Percentiles rank a stretch among this genome's conserved stretches.
These are phyloP conservation scores for Melanotaenia nigrans DNA, from an alignment of 2,797 vertebrate genomes.

Conservation along the genomic window DNA sequence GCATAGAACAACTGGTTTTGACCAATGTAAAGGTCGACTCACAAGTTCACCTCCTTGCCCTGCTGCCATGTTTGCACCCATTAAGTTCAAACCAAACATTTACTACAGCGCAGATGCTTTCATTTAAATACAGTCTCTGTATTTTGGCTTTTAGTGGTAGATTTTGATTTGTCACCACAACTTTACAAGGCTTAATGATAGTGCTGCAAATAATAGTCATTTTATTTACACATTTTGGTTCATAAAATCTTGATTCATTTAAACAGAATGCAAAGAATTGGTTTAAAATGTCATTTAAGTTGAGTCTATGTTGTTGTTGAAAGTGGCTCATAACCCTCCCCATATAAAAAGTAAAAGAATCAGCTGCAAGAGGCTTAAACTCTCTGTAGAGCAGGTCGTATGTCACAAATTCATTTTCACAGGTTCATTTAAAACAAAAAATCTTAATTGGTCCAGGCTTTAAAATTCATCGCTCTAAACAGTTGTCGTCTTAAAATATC, in stretches of 20 bases:
- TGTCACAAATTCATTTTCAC: neutral
- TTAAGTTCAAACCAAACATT: neutral
- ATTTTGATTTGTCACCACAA: neutral
- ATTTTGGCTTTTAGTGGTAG: neutral
- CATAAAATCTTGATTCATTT: neutral
- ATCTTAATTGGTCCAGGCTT: slow-evolving; percentile 3
- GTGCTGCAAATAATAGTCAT: neutral
- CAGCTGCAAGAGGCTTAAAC: neutral
- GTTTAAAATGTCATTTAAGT: neutral
- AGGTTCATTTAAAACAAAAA: neutral
- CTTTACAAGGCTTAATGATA: neutral
- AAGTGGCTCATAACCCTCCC: too few species aligned
- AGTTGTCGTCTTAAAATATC: slow-evolving; percentile 28
- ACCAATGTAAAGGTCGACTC: too few species aligned
- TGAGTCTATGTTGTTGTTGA: neutral
- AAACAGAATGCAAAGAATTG: neutral
- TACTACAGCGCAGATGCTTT: neutral
- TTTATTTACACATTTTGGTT: neutral
- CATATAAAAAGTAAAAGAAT: neutral
- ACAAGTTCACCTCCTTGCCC: neutral
- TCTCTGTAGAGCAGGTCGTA: slow-evolving; percentile 2
- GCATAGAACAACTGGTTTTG: too few species aligned
- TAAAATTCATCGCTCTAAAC: neutral
- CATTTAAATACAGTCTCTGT: neutral
- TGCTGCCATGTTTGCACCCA: neutral